Conservation (phyloP, 1,140 invertebrate species). For the Apis cerana region DNA sequence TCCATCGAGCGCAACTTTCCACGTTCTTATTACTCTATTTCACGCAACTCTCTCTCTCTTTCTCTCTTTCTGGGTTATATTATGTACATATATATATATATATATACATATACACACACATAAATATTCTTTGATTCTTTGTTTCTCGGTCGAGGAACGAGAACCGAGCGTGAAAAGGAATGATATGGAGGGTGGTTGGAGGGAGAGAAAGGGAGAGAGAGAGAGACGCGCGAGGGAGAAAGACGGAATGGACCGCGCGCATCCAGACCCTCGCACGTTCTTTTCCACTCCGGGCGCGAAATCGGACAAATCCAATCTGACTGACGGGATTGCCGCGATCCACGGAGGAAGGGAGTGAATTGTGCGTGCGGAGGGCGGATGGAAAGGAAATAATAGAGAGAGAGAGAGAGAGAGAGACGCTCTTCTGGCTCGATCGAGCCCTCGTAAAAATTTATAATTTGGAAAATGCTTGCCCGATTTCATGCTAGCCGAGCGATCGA, state of each 20-base stretch:
- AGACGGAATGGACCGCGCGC: conserved; percentile 33
- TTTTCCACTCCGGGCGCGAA: conserved; percentile 71
- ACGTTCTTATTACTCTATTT: conserved; percentile 32
- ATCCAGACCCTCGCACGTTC: conserved; percentile 42
- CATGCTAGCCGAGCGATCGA: conserved; percentile 69
- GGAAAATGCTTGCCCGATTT: conserved; percentile 78
- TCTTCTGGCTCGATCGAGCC: conserved; percentile 10
- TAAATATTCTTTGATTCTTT: conserved; percentile 22
- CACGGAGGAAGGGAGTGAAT: not conserved
- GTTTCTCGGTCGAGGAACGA: conserved; percentile 41
- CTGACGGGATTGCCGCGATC: conserved; percentile 59
- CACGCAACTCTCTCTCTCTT: conserved; percentile 1
- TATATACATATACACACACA: too few species aligned
- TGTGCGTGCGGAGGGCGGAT: not conserved
- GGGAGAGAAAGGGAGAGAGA: conserved; percentile 41
- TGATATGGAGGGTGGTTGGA: conserved; percentile 49
- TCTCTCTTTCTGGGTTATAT: too few species aligned
- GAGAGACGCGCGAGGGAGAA: not conserved
- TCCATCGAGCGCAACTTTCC: not conserved
- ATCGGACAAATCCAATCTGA: conserved; percentile 79
- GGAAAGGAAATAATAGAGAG: conserved; percentile 42
- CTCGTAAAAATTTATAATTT: conserved; percentile 83
- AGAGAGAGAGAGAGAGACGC: conserved; percentile 2
- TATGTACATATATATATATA: too few species aligned
- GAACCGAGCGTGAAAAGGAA: conserved; percentile 64